Evolutionary conservation across 2,797 vertebrate genomes (phyloP), one percentile per base, ranked within the genome.

Genomic region (Tapirus indicus): DNA sequence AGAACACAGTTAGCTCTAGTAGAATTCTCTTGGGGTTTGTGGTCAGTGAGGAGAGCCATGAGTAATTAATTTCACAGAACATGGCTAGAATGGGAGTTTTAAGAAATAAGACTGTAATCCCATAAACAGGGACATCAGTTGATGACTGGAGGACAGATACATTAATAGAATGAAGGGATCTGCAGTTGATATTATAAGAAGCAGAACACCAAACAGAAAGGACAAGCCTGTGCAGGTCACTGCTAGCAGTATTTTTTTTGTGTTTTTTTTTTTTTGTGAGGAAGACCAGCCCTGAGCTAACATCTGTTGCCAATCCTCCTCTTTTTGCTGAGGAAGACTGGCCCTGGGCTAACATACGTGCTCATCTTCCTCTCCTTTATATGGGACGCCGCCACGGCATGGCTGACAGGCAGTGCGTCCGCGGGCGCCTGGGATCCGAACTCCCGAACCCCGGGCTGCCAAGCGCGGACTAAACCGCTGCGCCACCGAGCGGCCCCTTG

Each of bases 61-160:
- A 17, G 4, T 32, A 17, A 93, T 78, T 32, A 17, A 93, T 78
- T 72, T 83, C 72, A 60, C 23, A 72, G 56, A 56, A 4, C 7
- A 82, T 21, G 25, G 27, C 13, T 25, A 64, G 5, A 4, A 58
- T 9, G 52, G 17, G 12, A 72, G 3, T 44, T 79, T 88, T 60
- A 20, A 69, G 64, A 78, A 60, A 86, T 38, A 62, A 62, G 44
- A 44, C 13, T 47, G 1, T 18, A 29, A 75, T 85, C 1, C 32
- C 56, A n/a, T 62, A n/a, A 54, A 41, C 0, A 41, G 7, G 2
- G 44, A 7, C 3, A 14, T 74, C 49, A 1, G 4, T 10, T 77
- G 32, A 49, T 44, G 29, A 25, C 6, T 13, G 12, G 20, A 13
- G 11, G 7, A 29, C 0, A n/a, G 20, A 77, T 52, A 4, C 0